phyloP scores from a whole-genome alignment of 92 coral and sea anemone genomes.

The Chrysogorgia sp. region DNA sequence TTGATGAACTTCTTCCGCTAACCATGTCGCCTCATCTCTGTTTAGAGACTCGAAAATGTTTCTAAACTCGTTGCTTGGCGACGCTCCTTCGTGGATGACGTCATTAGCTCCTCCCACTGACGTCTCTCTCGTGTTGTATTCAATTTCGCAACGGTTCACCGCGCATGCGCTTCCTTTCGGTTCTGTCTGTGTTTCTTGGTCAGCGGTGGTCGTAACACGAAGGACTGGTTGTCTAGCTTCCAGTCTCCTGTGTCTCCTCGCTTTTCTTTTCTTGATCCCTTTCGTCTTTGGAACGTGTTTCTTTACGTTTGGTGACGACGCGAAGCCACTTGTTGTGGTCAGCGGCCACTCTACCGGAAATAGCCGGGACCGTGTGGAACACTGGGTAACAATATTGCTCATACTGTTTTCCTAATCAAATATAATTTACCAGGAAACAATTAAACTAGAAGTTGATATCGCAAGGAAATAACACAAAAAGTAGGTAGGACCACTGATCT shows the following conservation, averaged over 20 bases:
- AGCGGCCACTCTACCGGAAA: constrained; percentile 47
- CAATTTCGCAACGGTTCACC: not conserved
- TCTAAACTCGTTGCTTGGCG: not conserved
- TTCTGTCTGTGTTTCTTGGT: not conserved
- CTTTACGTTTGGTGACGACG: not conserved
- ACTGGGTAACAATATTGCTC: constrained; percentile 10
- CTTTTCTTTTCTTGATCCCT: not conserved
- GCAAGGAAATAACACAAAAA: too few relatives aligned
- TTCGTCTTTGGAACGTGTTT: not conserved
- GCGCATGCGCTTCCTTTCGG: not conserved
- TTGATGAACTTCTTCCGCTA: constrained; percentile 32
- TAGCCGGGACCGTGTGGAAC: not conserved
- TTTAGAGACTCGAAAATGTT: constrained; percentile 30
- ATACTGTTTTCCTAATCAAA: constrained; percentile 3
- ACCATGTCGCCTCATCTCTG: constrained; percentile 32
- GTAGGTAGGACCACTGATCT: too few relatives aligned
- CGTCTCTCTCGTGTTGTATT: constrained; percentile 10
- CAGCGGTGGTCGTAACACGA: not conserved
- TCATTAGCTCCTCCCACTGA: constrained; percentile 2
- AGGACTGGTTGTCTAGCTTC: not conserved
- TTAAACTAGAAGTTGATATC: too few relatives aligned
- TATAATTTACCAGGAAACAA: too few relatives aligned
- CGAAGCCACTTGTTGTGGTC: not conserved
- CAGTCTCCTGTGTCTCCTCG: not conserved
- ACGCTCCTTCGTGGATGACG: constrained; percentile 17